A percentile compares a stretch with the other conserved stretches of the same genome.
Conservation (phyloP, 2,113 vertebrate species). For the Nothocercus julius region DNA sequence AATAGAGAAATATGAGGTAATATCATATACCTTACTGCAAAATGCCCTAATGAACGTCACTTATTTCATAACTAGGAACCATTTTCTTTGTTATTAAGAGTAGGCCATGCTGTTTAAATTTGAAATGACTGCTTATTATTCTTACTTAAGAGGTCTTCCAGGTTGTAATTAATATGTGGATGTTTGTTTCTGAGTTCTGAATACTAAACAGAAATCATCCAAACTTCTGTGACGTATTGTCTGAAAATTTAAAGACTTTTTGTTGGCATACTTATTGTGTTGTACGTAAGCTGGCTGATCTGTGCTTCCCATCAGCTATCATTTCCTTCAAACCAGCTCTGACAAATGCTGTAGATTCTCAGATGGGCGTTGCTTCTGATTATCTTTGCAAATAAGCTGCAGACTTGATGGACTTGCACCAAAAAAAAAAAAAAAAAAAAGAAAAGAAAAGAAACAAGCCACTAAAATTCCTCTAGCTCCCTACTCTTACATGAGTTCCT, state of each 20-base stretch:
- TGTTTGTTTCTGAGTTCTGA: neutral
- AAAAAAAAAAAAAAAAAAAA: neutral
- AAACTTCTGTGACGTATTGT: neutral
- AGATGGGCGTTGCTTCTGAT: slow-evolving; percentile 12
- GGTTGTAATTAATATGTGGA: neutral
- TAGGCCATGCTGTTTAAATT: neutral
- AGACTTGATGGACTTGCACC: neutral
- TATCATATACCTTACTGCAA: neutral
- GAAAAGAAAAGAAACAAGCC: neutral
- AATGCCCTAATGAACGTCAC: neutral
- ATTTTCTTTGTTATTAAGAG: accelerated
- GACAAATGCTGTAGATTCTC: slow-evolving; percentile 17
- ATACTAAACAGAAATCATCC: neutral
- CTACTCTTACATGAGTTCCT: neutral
- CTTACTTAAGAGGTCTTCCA: neutral
- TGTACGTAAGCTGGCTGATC: neutral
- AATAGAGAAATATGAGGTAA: neutral
- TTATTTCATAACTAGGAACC: neutral
- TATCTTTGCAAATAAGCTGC: slow-evolving; percentile 31
- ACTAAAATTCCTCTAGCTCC: neutral
- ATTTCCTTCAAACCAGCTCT: slow-evolving; percentile 42
- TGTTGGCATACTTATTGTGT: neutral
- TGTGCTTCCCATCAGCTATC: neutral
- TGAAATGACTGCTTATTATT: neutral
- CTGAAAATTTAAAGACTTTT: neutral